Base-by-base conservation (phyloP, 2,113 vertebrate genomes). In the Channa maculata region DNA sequence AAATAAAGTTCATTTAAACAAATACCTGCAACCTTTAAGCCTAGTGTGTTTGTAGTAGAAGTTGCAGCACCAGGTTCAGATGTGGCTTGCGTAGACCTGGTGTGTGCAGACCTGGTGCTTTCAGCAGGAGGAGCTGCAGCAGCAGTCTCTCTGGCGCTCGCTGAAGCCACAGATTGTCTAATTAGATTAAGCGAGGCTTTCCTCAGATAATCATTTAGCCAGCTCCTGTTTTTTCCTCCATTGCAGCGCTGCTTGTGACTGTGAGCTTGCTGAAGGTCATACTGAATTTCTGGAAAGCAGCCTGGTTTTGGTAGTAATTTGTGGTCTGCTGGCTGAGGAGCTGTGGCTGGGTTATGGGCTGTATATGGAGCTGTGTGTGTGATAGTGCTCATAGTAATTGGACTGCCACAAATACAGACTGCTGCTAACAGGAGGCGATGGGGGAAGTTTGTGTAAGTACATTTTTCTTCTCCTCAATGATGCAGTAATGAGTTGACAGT, bases 131-230 rank as follows among this genome's bases (percentile, higher is more conserved):
- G 74, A 82, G 81, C 79, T 81, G 61, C 65, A 63, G 78, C 49
- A 65, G 73, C 73, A 63, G 77, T 60, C 75, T 83, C 64, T 76
- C 71, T 86, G 85, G 70, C 46, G 60, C 86, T 89, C 85, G 83
- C 90, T 75, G 83, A 81, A 89, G 88, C 91, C 89, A 92, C 92
- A 92, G 91, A 93, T 93, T 94, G 91, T 84, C 93, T 95, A 96
- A 97, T 96, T 96, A 95, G 95, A 96, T 97, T 96, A 96, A 94
- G 92, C 88, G 67, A 94, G 94, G 94, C 95, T 96, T 96, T 96
- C 94, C 93, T 92, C 90, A 94, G 95, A 95, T 97, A 96, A 97
- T 95, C 95, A 95, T 94, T 93, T 87, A 91, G 94, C 91, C 88
- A 93, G 91, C 92, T 93, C 84, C 79, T 84, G 82, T 80, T 84